These are phyloP conservation scores for Eptatretus burgeri DNA, from an alignment of 2,113 vertebrate genomes.

Conservation along the genomic window DNA sequence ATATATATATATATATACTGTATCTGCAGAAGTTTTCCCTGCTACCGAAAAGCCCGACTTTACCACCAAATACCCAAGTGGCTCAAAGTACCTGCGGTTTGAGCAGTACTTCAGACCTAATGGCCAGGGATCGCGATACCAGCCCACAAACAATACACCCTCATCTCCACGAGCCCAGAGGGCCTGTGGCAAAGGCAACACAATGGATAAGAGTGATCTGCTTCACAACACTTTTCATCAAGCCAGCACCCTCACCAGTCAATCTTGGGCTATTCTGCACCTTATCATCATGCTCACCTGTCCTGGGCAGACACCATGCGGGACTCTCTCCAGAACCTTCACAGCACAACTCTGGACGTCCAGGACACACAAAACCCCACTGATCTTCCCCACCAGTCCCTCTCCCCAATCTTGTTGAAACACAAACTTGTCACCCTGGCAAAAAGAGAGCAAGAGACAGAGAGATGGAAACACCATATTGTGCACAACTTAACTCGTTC, in stretches of 20 bases:
- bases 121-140: conserved; percentile 56
- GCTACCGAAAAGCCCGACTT: no score
- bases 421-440: conserved; percentile 40
- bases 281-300: conserved; percentile 24
- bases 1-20: no score
- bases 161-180: conserved; percentile 60
- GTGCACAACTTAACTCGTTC: not conserved
- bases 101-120: conserved; percentile 41
- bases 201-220: not conserved
- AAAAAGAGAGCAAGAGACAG: conserved; percentile 10
- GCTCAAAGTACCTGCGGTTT: conserved; percentile 37
- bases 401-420: conserved; percentile 72
- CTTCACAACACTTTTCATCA: not conserved
- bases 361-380: conserved; percentile 41
- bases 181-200: conserved; percentile 20
- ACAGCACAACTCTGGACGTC: conserved; percentile 43
- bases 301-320: conserved; percentile 47
- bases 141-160: conserved; percentile 59
- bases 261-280: no score
- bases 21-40: no score
- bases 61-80: no score
- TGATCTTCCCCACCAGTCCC: conserved; percentile 26
- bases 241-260: not conserved
- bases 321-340: conserved; percentile 43
- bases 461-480: not conserved